Evolutionary conservation across 2,113 vertebrate species (phyloP).

Genomic region (Sapajus apella): DNA sequence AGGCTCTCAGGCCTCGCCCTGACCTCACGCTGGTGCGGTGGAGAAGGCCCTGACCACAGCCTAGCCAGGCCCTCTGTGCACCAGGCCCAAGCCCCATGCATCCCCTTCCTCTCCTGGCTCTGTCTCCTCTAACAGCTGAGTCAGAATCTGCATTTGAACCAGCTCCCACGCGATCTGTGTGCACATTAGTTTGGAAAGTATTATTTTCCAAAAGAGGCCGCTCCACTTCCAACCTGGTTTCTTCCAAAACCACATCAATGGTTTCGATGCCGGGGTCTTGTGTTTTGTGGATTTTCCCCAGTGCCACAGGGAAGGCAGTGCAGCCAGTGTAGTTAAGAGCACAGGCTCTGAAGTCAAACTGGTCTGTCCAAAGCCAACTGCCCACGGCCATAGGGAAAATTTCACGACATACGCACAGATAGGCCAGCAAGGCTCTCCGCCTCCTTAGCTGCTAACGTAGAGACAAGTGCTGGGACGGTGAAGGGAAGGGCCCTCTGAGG

Average conservation of each 20-base stretch:
- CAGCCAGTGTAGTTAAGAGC: background rate
- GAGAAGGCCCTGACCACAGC: background rate
- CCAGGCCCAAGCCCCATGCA: background rate
- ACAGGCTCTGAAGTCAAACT: background rate
- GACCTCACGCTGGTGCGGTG: too few relatives aligned
- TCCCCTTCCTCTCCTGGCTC: background rate
- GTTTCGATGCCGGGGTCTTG: background rate
- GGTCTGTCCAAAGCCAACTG: background rate
- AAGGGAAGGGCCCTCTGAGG: background rate
- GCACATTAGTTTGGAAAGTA: background rate
- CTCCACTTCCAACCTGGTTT: background rate
- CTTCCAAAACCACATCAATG: fast-evolving
- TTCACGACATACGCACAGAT: fast-evolving
- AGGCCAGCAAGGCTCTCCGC: fast-evolving
- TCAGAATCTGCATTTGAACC: background rate
- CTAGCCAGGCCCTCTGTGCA: background rate
- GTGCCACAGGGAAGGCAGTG: background rate
- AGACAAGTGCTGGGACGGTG: background rate
- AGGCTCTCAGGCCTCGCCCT: background rate
- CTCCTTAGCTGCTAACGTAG: background rate
- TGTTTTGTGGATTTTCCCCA: background rate
- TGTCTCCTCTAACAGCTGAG: background rate
- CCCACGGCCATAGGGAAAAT: background rate
- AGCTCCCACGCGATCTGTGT: fast-evolving
- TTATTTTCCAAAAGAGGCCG: background rate